Percentiles rank a stretch among this genome's conserved stretches.
Evolutionary conservation across 2,888 invertebrate genomes (phyloP).

Genomic region (Chouioia cunea): DNA sequence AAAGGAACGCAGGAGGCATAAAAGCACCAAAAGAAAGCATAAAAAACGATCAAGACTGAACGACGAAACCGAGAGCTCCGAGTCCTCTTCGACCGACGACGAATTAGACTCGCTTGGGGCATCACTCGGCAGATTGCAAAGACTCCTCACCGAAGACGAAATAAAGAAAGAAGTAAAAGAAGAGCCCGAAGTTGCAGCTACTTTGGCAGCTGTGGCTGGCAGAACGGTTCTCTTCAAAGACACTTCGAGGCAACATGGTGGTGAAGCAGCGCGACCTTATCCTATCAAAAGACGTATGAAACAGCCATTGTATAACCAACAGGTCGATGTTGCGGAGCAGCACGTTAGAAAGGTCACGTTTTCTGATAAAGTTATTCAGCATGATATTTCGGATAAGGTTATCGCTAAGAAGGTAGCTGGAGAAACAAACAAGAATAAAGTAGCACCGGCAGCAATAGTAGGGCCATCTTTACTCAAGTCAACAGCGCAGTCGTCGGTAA

Average conservation of each 20-base stretch:
- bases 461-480: slow-evolving; percentile 35
- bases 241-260: slow-evolving; percentile 17
- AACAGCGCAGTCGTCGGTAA: slow-evolving; percentile 5
- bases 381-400: slow-evolving; percentile 38
- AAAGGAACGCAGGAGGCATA: slow-evolving; percentile 48
- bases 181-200: slow-evolving; percentile 49
- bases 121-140: slow-evolving; percentile 23
- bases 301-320: slow-evolving; percentile 54
- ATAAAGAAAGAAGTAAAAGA: slow-evolving; percentile 56
- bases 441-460: slow-evolving; percentile 23
- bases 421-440: slow-evolving; percentile 27
- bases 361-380: slow-evolving; percentile 45
- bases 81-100: slow-evolving; percentile 39
- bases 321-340: slow-evolving; percentile 50
- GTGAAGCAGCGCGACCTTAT: slow-evolving; percentile 29
- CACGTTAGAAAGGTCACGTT: slow-evolving; percentile 38
- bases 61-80: slow-evolving; percentile 38
- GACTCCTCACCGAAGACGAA: slow-evolving; percentile 56
- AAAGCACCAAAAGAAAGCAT: slow-evolving; percentile 31
- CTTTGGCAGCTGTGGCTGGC: slow-evolving; percentile 42
- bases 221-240: slow-evolving; percentile 41
- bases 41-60: slow-evolving; percentile 43
- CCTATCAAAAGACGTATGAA: slow-evolving; percentile 54
- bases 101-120: not conserved
- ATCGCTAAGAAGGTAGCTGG: slow-evolving; percentile 22